phyloP scores from a whole-genome alignment of 1,140 invertebrate genomes.

The Neomicropteryx cornuta region DNA sequence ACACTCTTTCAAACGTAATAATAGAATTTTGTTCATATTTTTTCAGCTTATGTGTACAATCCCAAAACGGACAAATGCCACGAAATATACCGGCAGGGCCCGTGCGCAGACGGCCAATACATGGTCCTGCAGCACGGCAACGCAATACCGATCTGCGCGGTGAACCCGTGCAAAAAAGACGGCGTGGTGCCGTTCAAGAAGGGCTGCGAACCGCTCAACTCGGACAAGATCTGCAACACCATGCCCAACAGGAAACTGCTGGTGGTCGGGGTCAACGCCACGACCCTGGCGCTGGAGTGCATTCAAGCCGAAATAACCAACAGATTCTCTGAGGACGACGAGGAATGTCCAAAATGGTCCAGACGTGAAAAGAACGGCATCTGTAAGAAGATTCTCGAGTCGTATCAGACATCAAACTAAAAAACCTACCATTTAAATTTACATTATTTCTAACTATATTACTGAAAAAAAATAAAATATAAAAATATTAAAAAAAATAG shows the following conservation, averaged over 20 bases:
- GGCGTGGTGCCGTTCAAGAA: conserved; percentile 36
- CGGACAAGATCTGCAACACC: conserved; percentile 27
- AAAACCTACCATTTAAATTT: too few species aligned
- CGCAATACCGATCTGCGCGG: conserved; percentile 42
- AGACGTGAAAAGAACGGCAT: background rate
- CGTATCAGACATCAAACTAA: too few species aligned
- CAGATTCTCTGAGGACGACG: conserved; percentile 19
- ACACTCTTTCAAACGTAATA: background rate
- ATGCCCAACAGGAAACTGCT: conserved; percentile 16
- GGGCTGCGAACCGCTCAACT: conserved; percentile 37
- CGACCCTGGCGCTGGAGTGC: conserved; percentile 34
- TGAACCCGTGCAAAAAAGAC: conserved; percentile 44
- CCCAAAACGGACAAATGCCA: conserved; percentile 46
- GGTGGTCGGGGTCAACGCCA: conserved; percentile 37
- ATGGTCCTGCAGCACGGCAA: conserved; percentile 40
- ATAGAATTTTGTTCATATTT: conserved; percentile 4
- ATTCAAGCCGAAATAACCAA: conserved; percentile 22
- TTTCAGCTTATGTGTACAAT: conserved; percentile 48
- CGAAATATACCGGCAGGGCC: conserved; percentile 48
- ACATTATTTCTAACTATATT: too few species aligned
- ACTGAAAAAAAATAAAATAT: too few species aligned
- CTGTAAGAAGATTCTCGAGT: background rate
- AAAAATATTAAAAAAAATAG: too few species aligned
- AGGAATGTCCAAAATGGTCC: background rate
- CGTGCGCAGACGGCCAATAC: conserved; percentile 42